phyloP scores from a whole-genome alignment of 2,888 invertebrate species.

The Cephus runcator region DNA sequence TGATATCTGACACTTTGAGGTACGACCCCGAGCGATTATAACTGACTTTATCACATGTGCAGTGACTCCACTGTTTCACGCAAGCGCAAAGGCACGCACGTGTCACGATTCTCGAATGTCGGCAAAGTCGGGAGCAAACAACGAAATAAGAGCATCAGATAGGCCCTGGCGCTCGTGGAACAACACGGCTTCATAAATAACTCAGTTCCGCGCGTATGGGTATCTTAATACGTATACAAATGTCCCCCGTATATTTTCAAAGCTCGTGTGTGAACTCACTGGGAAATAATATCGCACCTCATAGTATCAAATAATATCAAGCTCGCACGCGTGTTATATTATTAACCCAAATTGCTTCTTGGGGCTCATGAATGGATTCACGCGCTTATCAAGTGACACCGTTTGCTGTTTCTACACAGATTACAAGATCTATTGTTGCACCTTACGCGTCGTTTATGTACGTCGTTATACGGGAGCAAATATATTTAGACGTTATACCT shows the following conservation, averaged over 20 bases:
- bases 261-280: background rate
- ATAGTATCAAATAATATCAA: too few species aligned
- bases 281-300: conserved; percentile 15
- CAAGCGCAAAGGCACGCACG: conserved; percentile 33
- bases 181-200: conserved; percentile 47
- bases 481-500: background rate
- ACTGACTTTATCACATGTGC: background rate
- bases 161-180: conserved; percentile 25
- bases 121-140: conserved; percentile 43
- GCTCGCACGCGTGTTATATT: conserved; percentile 29
- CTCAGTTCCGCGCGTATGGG: conserved; percentile 19
- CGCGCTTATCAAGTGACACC: conserved; percentile 30
- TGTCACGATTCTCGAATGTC: conserved; percentile 47
- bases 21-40: conserved; percentile 1
- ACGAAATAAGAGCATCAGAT: conserved; percentile 53
- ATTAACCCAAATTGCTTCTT: conserved; percentile 46
- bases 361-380: conserved; percentile 30
- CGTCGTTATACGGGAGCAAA: background rate
- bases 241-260: background rate
- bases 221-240: background rate
- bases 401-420: conserved; percentile 18
- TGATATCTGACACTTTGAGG: conserved; percentile 13
- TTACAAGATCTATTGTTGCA: conserved; percentile 8
- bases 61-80: background rate
- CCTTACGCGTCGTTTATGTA: background rate